Conservation (phyloP, 2,113 vertebrate species). For the Gadus chalcogrammus region DNA sequence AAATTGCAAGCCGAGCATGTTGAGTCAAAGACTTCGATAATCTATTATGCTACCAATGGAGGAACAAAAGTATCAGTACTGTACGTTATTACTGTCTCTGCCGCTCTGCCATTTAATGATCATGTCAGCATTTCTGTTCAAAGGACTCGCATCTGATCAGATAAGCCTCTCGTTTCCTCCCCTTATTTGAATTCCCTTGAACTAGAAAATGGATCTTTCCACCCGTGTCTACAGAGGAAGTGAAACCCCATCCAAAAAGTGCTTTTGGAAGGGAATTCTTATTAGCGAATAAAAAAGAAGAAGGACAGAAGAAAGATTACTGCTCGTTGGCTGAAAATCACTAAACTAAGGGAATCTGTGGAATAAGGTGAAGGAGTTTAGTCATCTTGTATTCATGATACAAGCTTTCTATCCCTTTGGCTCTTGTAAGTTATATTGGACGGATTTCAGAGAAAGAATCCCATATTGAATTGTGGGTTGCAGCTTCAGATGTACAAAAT, state of each 20-base stretch:
- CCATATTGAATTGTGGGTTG: too few species aligned
- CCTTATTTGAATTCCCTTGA: constrained; percentile 66
- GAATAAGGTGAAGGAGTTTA: not conserved
- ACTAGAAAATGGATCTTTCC: constrained; percentile 60
- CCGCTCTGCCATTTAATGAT: constrained; percentile 65
- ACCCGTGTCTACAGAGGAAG: constrained; percentile 37
- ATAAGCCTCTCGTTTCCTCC: constrained; percentile 59
- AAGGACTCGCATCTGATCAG: constrained; percentile 65
- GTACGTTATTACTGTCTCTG: constrained; percentile 50
- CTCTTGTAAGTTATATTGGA: not conserved
- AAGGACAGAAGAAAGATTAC: constrained; percentile 46
- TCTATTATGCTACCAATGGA: constrained; percentile 65
- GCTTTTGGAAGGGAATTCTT: constrained; percentile 47
- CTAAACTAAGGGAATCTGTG: constrained; percentile 10
- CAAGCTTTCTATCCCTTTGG: not conserved
- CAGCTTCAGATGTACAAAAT: too few species aligned
- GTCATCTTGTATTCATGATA: constrained; percentile 15
- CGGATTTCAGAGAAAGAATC: too few species aligned
- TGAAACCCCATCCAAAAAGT: constrained; percentile 45
- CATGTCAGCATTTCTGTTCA: constrained; percentile 72
- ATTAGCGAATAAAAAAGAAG: not conserved
- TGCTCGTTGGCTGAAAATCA: constrained; percentile 29
- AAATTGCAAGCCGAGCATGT: constrained; percentile 60
- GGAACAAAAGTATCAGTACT: constrained; percentile 66
- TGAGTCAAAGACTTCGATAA: constrained; percentile 53